Evolutionary conservation across 2,113 vertebrate genomes (phyloP), one percentile per base, ranked within the genome.

Genomic region (Perognathus longimembris): DNA sequence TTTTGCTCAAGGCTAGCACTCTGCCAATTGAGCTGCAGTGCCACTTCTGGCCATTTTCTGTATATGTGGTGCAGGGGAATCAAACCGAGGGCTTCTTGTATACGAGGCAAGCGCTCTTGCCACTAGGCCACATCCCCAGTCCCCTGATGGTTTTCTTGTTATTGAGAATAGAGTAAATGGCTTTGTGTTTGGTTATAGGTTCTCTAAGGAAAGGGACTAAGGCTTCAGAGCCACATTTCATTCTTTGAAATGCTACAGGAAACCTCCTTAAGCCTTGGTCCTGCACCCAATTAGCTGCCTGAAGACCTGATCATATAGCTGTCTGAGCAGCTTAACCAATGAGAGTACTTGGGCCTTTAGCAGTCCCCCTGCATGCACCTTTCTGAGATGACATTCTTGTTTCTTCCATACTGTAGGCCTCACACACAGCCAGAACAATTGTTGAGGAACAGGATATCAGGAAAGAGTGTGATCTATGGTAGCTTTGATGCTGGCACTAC

Each of bases 81-180:
- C n/a, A n/a, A n/a, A n/a, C n/a, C n/a, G n/a, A n/a, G n/a, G n/a
- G n/a, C n/a, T n/a, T n/a, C n/a, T n/a, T n/a, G n/a, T n/a, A n/a
- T n/a, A n/a, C n/a, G n/a, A n/a, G n/a, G n/a, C n/a, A n/a, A n/a
- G n/a, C n/a, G n/a, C n/a, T n/a, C n/a, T n/a, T n/a, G n/a, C n/a
- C n/a, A n/a, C n/a, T n/a, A n/a, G n/a, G n/a, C n/a, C n/a, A n/a
- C n/a, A n/a, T n/a, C n/a, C n/a, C n/a, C n/a, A n/a, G n/a, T n/a
- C n/a, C n/a, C n/a, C n/a, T n/a, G n/a, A 15, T 21, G 61, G 59
- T 18, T 82, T 79, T 22, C 78, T 81, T 28, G 7, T 61, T 59
- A 36, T 69, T 54, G 57, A 42, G 26, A 10, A 8, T 0, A 0
- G 59, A 45, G 34, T 63, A 5, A 0, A 36, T 11, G 2, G 15